Evolutionary conservation across 2,797 vertebrate genomes (phyloP), one percentile per base, ranked within the genome.

Genomic region (Poliocrania exsul): DNA sequence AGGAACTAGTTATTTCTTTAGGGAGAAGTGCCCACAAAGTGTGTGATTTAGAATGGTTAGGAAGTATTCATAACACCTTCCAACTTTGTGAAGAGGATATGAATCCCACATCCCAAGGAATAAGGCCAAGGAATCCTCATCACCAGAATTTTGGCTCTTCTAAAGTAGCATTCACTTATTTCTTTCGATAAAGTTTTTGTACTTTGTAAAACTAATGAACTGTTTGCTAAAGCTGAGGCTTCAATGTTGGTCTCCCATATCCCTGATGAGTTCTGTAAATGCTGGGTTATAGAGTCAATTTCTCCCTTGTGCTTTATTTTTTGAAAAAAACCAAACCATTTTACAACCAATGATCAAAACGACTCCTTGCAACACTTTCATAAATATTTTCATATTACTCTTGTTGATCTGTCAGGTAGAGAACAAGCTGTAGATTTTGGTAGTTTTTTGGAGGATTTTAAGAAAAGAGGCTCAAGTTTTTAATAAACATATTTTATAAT

Each of bases 201-300:
- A 28, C 58, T 93, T 88, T 72, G 75, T 90, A 87, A 90, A 96
- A 83, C 37, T 50, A 81, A 85, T 73, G 17, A 91, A 86, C 70
- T 92, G 29, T 91, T 91, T 91, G 49, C 61, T 91, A 70, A 87
- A 90, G 82, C 47, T 83, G 54, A 72, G 42, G 7, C 31, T 93
- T 75, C 79, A 35, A 3, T 23, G 25, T 6, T 74, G 53, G 50
- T 90, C 16, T 94, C 56, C 90, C 69, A 60, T 56, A 57, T 87
- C 64, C 40, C 47, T 47, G 13, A 44, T 71, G 91, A 91, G 13
- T 62, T 85, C 60, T 74, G 13, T 75, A 90, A 90, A 72, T 75
- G 69, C 50, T 79, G 82, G 77, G 83, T 74, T 88, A 58, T 31
- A 69, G 57, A 91, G 74, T 71, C 74, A 95, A 88, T 92, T 89